Evolutionary conservation across 2,888 invertebrate species (phyloP), one percentile per base, ranked within the genome.

Genomic region (Nemurella pictetii): DNA sequence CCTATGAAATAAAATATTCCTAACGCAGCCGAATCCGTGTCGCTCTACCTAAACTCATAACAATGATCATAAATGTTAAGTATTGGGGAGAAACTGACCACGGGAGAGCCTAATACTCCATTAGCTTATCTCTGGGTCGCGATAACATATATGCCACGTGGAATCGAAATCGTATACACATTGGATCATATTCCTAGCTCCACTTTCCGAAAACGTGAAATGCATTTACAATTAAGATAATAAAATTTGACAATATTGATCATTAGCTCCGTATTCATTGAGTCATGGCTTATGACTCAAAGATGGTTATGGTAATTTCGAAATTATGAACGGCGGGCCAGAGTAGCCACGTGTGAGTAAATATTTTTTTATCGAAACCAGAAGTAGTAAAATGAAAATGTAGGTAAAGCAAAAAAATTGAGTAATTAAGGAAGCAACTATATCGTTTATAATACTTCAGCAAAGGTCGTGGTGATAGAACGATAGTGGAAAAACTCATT

Each of bases 351-450:
- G 28, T 27, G 75, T 27, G 26, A 25, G 12, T 25, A 9, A 32
- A 36, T 81, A 35, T 30, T 81, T 81, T 81, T 30, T 81, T 81
- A 81, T 81, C 80, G 80, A 81, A 81, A 35, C 80, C 80, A 81
- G 80, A 81, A 81, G 80, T 81, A 32, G 80, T 81, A 81, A 81
- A 81, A 81, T 75, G 75, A 28, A 75, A 9, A 75, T 75, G 26
- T 55, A 75, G 12, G n/a, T n/a, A n/a, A 20, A 75, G 75, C 1
- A 75, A n/a, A 75, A 5, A 75, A 28, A 20, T 9, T 7, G 75
- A 75, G 28, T 75, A 75, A 75, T 75, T 75, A 75, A 55, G 55
- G 55, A 55, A 55, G 55, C 55, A 55, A 55, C 9, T 9, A 32
- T 55, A 55, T 20, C 15, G 55, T 55, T 55, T 55, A 55, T 55